These are phyloP conservation scores for Antennarius striatus DNA, from an alignment of 2,113 vertebrate species.

Conservation along the genomic window DNA sequence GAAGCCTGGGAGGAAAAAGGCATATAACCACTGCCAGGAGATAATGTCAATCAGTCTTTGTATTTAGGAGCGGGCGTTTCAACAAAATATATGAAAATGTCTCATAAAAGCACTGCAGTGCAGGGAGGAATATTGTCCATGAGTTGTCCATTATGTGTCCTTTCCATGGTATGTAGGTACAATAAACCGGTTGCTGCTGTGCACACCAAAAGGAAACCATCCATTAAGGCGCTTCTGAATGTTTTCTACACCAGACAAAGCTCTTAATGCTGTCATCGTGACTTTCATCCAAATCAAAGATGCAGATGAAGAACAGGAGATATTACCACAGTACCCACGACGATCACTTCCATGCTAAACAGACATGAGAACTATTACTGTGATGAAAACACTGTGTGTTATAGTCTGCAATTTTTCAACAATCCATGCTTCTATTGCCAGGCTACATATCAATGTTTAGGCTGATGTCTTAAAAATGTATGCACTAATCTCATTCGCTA, in stretches of 20 bases:
- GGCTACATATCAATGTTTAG: no score
- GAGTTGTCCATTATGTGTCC: constrained; percentile 45
- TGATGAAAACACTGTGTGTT: no score
- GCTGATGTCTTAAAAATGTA: no score
- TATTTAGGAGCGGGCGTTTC: constrained; percentile 44
- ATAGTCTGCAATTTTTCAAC: no score
- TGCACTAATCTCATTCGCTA: no score
- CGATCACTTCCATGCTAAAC: not conserved
- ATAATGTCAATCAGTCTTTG: constrained; percentile 74
- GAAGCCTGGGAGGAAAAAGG: constrained; percentile 47
- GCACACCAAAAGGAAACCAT: constrained; percentile 4
- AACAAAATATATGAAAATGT: constrained; percentile 56
- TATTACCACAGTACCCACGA: constrained; percentile 1
- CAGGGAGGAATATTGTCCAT: constrained; percentile 31
- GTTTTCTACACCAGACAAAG: constrained; percentile 13
- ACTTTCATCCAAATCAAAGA: constrained; percentile 38
- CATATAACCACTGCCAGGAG: constrained; percentile 59
- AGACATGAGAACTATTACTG: not conserved
- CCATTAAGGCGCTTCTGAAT: constrained; percentile 25
- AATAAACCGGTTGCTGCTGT: constrained; percentile 28
- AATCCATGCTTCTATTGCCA: no score
- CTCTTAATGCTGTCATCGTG: constrained; percentile 5
- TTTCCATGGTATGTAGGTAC: constrained; percentile 16
- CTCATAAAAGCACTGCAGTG: constrained; percentile 34
- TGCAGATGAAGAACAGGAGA: not conserved